Conservation (phyloP, 1,140 invertebrate genomes). For the Heliothis virescens region DNA sequence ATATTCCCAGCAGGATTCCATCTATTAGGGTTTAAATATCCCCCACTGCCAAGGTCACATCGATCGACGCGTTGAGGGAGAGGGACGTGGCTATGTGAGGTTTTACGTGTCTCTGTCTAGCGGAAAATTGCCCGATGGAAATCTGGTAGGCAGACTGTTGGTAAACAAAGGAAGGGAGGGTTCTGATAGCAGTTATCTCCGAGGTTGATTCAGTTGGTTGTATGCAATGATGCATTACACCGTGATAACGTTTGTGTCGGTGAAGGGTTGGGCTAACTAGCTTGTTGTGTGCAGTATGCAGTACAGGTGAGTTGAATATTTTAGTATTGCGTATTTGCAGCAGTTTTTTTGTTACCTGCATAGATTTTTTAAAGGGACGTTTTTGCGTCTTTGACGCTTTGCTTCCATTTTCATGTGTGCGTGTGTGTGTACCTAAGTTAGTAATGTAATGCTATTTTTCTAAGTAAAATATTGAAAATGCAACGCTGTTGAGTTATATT, state of each 20-base stretch:
- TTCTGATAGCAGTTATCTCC: constrained; percentile 29
- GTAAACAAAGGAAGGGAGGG: constrained; percentile 61
- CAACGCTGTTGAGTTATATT: no score
- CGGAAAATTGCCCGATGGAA: constrained; percentile 48
- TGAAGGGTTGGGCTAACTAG: background rate
- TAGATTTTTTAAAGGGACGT: background rate
- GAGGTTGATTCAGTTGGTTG: constrained; percentile 1
- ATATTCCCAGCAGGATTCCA: constrained; percentile 19
- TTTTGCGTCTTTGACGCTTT: background rate
- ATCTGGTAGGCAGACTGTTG: constrained; percentile 59
- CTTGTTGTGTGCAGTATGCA: background rate
- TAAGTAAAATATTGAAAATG: no score
- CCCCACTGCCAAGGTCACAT: constrained; percentile 81
- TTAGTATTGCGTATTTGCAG: background rate
- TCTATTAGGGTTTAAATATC: constrained; percentile 52
- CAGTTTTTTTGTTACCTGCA: background rate
- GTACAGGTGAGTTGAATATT: background rate
- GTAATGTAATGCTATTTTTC: background rate
- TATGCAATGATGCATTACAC: constrained; percentile 2
- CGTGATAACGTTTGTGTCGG: background rate
- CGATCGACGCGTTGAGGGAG: constrained; percentile 65
- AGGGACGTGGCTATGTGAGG: constrained; percentile 51
- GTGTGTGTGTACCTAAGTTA: background rate
- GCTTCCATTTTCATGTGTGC: background rate
- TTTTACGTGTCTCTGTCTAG: constrained; percentile 51